Percentiles rank a stretch among this genome's conserved stretches.
These are phyloP conservation scores for Pseudeuparius sepicola DNA, from an alignment of 2,888 invertebrate genomes.

Conservation along the genomic window DNA sequence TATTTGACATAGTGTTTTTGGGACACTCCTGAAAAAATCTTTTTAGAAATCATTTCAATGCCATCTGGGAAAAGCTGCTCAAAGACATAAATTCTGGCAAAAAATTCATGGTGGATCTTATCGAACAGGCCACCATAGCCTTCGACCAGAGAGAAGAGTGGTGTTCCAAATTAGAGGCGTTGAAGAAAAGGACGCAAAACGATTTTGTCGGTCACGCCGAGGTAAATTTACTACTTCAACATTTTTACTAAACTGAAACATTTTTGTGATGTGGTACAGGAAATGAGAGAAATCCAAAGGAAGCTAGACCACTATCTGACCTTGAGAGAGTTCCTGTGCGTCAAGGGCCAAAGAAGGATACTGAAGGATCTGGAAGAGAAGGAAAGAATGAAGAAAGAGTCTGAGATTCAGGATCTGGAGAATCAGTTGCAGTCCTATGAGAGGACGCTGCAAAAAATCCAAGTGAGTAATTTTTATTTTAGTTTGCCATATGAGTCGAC, in stretches of 20 bases:
- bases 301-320: conserved; percentile 78
- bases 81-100: conserved; percentile 69
- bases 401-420: conserved; percentile 57
- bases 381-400: conserved; percentile 58
- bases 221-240: conserved; percentile 35
- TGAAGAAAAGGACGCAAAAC: conserved; percentile 68
- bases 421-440: conserved; percentile 63
- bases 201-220: conserved; percentile 58
- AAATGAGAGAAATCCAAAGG: conserved; percentile 80
- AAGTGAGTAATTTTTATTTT: conserved; percentile 34
- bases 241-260: too few species aligned
- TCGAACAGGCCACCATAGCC: conserved; percentile 79
- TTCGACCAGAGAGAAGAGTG: conserved; percentile 82
- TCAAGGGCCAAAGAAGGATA: conserved; percentile 69
- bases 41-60: conserved; percentile 67
- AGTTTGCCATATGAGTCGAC: conserved; percentile 1
- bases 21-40: conserved; percentile 5
- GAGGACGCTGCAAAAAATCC: conserved; percentile 65
- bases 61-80: conserved; percentile 67
- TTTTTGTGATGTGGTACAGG: too few species aligned
- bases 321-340: conserved; percentile 72
- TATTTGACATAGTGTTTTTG: too few species aligned
- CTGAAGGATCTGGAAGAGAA: conserved; percentile 66
- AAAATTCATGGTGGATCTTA: conserved; percentile 71
- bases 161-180: conserved; percentile 66